Evolutionary conservation across 2,797 vertebrate genomes (phyloP), one percentile per base, ranked within the genome.

Genomic region (Aldrovandia affinis): DNA sequence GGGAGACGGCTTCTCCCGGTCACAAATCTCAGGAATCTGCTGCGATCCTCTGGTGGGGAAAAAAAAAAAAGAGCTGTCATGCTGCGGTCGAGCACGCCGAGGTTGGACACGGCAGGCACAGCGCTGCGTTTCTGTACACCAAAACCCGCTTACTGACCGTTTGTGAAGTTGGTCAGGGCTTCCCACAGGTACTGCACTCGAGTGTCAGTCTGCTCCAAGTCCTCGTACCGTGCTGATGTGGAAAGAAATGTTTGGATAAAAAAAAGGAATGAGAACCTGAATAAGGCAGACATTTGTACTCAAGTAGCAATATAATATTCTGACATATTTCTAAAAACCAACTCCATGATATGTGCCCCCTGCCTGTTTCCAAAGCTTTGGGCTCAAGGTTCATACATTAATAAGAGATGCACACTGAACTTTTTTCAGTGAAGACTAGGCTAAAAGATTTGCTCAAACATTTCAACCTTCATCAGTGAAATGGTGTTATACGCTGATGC

Each of bases 1-100:
- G 98, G 98, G 89, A 99, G 98, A 80, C 98, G 98, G 93, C 98
- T 99, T 89, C 98, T 96, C 80, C 98, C 98, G 0, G 98, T 99
- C 86, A 99, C 98, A 92, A 99, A 99, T 90, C 98, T 96, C 86
- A 99, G 94, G 92, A 99, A 99, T 84, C 98, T 96, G 92, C 98
- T 99, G 63, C 98, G 98, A 92, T 99, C 98, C 97, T 99, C 98
- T 99, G 92, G 55, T 84, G 85, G 87, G 90, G 79, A 81, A 92
- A 77, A 89, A 86, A 54, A 77, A 1, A 85, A 81, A 52, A 77
- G 9, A 7, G 44, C 28, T 4, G 73, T 77, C 77, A 75, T 25
- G 42, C 7, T 30, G 7, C 57, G 57, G 50, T 20, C 33, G 15
- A 6, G 7, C 20, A 12, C 4, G 39, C 20, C 2, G 68, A 73